These are phyloP conservation scores for Mionectes olivaceus DNA, from an alignment of 2,797 vertebrate species.

Conservation along the genomic window DNA sequence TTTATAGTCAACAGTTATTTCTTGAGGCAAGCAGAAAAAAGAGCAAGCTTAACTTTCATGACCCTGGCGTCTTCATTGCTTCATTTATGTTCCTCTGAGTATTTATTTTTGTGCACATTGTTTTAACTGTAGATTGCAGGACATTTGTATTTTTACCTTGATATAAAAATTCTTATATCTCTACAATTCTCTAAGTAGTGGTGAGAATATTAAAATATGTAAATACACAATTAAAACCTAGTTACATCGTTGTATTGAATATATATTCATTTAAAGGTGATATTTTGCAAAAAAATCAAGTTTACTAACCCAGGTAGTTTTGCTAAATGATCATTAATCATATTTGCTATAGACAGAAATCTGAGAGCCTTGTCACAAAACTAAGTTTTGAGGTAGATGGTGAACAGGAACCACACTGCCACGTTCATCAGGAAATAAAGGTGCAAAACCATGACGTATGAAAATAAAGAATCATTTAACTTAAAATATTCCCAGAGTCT, in stretches of 20 bases:
- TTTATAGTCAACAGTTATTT: not conserved
- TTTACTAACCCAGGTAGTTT: not conserved
- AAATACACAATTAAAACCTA: not conserved
- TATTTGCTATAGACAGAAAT: not conserved
- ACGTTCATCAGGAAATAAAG: not conserved
- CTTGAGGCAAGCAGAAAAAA: not conserved
- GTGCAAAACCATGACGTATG: not conserved
- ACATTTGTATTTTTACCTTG: not conserved
- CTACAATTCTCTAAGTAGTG: not conserved
- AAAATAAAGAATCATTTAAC: not conserved
- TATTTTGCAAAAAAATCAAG: not conserved
- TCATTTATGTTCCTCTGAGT: not conserved
- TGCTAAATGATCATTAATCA: not conserved
- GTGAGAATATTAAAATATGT: not conserved
- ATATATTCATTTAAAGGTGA: not conserved
- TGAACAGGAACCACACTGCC: not conserved
- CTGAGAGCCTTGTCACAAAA: not conserved
- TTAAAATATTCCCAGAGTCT: not conserved
- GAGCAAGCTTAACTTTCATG: not conserved
- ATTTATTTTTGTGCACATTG: not conserved
- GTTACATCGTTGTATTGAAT: not conserved
- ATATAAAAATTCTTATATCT: not conserved
- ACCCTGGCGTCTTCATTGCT: not conserved
- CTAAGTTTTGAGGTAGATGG: not conserved
- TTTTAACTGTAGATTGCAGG: not conserved